Percentiles rank a stretch among this genome's conserved stretches.
Conservation (phyloP, 2,797 vertebrate species). For the Sebastes miniatus region DNA sequence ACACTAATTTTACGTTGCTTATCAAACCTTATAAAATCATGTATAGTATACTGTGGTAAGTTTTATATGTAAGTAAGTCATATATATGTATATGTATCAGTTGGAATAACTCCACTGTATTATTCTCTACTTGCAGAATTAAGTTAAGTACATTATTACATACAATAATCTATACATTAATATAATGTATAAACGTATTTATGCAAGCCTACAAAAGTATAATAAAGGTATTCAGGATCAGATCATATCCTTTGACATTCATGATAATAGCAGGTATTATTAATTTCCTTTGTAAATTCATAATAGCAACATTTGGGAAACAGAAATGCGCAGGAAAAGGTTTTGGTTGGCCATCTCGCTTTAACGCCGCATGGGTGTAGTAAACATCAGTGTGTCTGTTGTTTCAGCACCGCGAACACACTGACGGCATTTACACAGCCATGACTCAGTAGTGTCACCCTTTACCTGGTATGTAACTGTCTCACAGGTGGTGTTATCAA, state of each 20-base stretch:
- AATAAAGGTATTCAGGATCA: neutral
- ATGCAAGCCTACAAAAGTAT: neutral
- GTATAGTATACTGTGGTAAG: neutral
- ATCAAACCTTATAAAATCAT: neutral
- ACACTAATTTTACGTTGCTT: neutral
- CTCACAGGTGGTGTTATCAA: neutral
- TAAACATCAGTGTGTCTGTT: constrained; percentile 32
- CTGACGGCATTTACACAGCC: neutral
- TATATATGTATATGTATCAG: neutral
- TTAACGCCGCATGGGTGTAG: constrained; percentile 43
- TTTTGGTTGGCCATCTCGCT: constrained; percentile 59
- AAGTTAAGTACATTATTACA: neutral
- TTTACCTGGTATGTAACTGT: neutral
- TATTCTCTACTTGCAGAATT: neutral
- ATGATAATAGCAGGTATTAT: too few relatives aligned
- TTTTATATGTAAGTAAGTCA: neutral
- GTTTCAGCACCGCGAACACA: too few relatives aligned
- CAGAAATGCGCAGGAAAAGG: constrained; percentile 23
- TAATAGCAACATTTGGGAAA: neutral
- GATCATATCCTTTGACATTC: accelerated
- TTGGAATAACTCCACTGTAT: neutral
- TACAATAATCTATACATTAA: neutral
- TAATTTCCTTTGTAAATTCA: too few relatives aligned
- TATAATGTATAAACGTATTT: neutral
- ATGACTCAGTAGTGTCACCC: accelerated